Base-by-base conservation (phyloP, 1,140 invertebrate genomes). In the Eumeta japonica region DNA sequence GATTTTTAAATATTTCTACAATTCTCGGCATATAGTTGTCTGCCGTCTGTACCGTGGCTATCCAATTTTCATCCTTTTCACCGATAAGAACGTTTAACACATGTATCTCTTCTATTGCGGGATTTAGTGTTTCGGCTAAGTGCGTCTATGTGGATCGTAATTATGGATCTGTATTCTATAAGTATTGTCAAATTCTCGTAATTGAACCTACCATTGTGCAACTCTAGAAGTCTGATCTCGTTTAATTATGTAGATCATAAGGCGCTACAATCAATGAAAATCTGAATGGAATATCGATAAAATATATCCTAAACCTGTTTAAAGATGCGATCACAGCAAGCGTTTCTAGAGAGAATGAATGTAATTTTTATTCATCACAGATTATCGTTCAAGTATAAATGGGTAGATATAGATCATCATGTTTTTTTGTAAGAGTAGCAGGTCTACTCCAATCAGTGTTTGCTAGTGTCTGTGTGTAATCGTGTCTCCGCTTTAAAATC, bases 21-120 rank as follows among this genome's bases (percentile, higher is more conserved):
- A n/a, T n/a, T n/a, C n/a, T n/a, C n/a, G n/a, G n/a, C n/a, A 37
- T n/a, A 16, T 37, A 24, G 17, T 10, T 16, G 18, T 37, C 36
- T 14, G 9, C 27, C 10, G 16, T 7, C 16, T 37, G 36, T n/a
- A 37, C 24, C 2, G 36, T 37, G 11, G 11, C 16, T 37, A 37
- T 18, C 27, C 27, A 29, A 18, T 29, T 16, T 5, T 10, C 18
- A 13, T 3, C 12, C 16, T 16, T 10, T 17, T 12, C 4, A 17
- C 3, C 10, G 7, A 3, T 16, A 11, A 15, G 3, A 16, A 4
- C 3, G 7, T 33, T 33, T 5, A 9, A 16, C 10, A 15, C 13
- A 3, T 10, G 31, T 14, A 15, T 3, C 31, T 33, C 31, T 16
- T 33, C 16, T 5, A 7, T 16, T 3, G 16, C 10, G 7, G 10